A percentile compares a stretch with the other conserved stretches of the same genome.
Conservation (phyloP, 2,888 invertebrate genomes). For the Amblyjoppa proteus region DNA sequence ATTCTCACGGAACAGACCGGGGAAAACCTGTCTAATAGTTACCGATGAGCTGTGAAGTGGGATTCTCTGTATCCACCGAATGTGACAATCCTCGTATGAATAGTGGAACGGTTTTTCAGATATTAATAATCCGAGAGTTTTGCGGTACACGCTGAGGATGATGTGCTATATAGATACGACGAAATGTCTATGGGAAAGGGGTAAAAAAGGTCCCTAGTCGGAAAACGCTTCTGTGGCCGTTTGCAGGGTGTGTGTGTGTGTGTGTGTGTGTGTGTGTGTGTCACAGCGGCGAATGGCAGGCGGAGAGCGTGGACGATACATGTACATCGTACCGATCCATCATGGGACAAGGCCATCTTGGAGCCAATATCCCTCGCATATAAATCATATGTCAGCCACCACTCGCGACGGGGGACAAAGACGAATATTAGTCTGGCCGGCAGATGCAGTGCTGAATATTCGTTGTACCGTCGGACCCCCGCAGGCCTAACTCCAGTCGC, state of each 20-base stretch:
- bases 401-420: slow-evolving; percentile 72
- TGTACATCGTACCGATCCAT: slow-evolving; percentile 73
- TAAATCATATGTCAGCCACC: slow-evolving; percentile 77
- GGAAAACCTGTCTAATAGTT: slow-evolving; percentile 68
- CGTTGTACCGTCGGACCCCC: slow-evolving; percentile 18
- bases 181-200: slow-evolving; percentile 9
- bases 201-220: slow-evolving; percentile 22
- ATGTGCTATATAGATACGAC: slow-evolving; percentile 23
- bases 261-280: slow-evolving; percentile 1
- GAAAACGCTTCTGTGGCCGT: slow-evolving; percentile 17
- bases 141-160: neutral
- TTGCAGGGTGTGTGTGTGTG: neutral
- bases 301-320: slow-evolving; percentile 33
- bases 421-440: slow-evolving; percentile 74
- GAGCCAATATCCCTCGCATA: slow-evolving; percentile 78
- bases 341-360: slow-evolving; percentile 75
- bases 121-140: slow-evolving; percentile 28
- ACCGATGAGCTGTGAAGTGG: slow-evolving; percentile 69
- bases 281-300: slow-evolving; percentile 17
- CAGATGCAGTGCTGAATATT: slow-evolving; percentile 64
- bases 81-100: slow-evolving; percentile 26
- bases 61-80: slow-evolving; percentile 31
- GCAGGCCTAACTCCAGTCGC: neutral
- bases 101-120: slow-evolving; percentile 13
- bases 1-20: slow-evolving; percentile 66